Evolutionary conservation across 37 sponge, comb jelly and placozoan species (phyloP), one percentile per base, ranked within the genome.

Genomic region (Crambe crambe): DNA sequence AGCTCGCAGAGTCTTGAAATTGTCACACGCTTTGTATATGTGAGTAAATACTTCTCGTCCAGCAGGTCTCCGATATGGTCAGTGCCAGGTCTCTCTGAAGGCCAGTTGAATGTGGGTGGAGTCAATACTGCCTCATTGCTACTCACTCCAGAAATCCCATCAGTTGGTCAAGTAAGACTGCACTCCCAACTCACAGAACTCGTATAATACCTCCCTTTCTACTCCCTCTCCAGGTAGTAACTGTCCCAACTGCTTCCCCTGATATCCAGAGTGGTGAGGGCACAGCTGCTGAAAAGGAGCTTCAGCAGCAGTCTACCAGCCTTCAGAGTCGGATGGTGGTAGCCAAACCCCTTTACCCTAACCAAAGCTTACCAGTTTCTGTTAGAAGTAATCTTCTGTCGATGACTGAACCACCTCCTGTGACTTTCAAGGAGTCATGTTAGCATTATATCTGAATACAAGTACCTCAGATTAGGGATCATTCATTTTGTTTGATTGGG

Each of bases 61-160:
- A 70, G 42, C 71, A 68, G 68, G 56, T 79, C 79, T 79, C 79
- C 79, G 3, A 79, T 79, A 23, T 79, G 79, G 79, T 66, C 79
- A 10, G 68, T 79, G 68, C 79, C 79, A 0, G 25, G 30, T 27
- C 38, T 56, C 12, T 18, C 68, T 35, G 77, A 77, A 40, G 77
- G 77, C 30, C 77, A 77, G 64, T 60, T 77, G 25, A 77, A 64
- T 64, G 44, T 64, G 10, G 60, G 73, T n/a, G 75, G 60, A 2
- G 51, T 25, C 2, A 3, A 21, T 20, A 27, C 36, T 60, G 15
- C 40, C 18, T 5, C 20, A 37, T 18, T 76, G 41, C 2, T 58
- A 10, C 22, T 40, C 61, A 59, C 76, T 15, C 25, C 74, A n/a
- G 76, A 76, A 15, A 36, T 40, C 12, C 76, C 76, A 42, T 37